Evolutionary conservation across 2,888 invertebrate genomes (phyloP).

Genomic region (Heliconius aoede): DNA sequence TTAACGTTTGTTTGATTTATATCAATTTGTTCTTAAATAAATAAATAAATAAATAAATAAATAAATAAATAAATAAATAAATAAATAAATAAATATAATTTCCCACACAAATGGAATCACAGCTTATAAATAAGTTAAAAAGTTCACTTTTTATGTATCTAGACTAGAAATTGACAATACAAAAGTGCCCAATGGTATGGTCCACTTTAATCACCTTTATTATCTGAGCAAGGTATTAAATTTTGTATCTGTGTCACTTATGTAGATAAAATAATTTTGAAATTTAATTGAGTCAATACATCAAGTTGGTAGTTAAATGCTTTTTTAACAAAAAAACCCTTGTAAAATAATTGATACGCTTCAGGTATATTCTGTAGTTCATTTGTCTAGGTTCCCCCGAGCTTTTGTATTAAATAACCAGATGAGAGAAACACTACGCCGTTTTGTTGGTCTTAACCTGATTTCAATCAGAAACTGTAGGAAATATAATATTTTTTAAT

Average conservation of each 20-base stretch:
- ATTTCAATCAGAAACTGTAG: background rate
- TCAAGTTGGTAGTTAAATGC: constrained; percentile 55
- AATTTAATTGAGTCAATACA: constrained; percentile 55
- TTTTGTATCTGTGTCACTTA: background rate
- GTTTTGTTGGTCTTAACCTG: constrained; percentile 11
- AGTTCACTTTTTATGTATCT: background rate
- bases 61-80: too few species aligned
- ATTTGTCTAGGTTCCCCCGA: constrained; percentile 63
- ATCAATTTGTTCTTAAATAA: too few species aligned
- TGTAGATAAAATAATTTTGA: background rate
- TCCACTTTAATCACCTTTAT: background rate
- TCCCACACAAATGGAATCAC: too few species aligned
- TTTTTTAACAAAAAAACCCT: constrained; percentile 55
- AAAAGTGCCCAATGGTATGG: too few species aligned
- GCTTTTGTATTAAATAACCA: constrained; percentile 63
- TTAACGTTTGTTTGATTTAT: background rate
- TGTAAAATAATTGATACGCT: constrained; percentile 70
- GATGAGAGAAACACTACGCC: constrained; percentile 59
- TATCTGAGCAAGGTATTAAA: background rate
- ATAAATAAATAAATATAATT: too few species aligned
- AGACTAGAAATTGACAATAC: background rate
- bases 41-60: too few species aligned
- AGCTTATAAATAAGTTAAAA: background rate
- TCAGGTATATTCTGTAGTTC: constrained; percentile 64
- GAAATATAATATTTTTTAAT: background rate